phyloP scores from a whole-genome alignment of 1,140 invertebrate species.

The Idris sp. region DNA sequence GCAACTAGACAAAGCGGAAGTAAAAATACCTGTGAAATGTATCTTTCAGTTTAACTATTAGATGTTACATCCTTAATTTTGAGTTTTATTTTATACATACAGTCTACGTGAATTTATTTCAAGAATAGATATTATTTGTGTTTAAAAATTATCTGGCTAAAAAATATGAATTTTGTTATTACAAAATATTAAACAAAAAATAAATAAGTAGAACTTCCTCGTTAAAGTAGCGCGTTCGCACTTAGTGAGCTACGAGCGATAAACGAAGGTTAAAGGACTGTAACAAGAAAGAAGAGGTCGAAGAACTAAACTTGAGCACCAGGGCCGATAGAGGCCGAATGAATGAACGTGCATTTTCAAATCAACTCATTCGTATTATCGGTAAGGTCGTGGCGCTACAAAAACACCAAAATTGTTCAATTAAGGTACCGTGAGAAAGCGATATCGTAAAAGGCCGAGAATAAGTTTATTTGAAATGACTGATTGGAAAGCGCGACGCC shows the following conservation, averaged over 20 bases:
- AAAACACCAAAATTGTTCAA: conserved; percentile 55
- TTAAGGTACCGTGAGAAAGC: conserved; percentile 48
- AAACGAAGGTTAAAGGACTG: conserved; percentile 64
- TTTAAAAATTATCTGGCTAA: too few species aligned
- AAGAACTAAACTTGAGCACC: conserved; percentile 42
- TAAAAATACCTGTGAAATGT: too few species aligned
- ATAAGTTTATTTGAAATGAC: conserved; percentile 45
- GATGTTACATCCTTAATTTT: too few species aligned
- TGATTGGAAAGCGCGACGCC: conserved; percentile 57
- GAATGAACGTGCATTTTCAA: conserved; percentile 43
- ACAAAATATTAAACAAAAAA: too few species aligned
- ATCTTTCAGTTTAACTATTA: too few species aligned
- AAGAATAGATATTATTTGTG: too few species aligned
- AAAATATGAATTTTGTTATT: too few species aligned
- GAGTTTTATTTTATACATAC: too few species aligned
- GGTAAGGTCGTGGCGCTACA: conserved; percentile 41
- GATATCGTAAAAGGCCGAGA: conserved; percentile 55
- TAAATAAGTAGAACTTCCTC: conserved; percentile 60
- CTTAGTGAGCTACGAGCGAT: conserved; percentile 58
- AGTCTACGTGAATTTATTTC: too few species aligned
- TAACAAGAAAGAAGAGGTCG: conserved; percentile 56
- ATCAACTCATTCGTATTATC: conserved; percentile 52
- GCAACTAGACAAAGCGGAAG: conserved; percentile 41
- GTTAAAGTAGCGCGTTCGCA: conserved; percentile 62
- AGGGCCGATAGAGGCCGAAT: conserved; percentile 19